phyloP scores from a whole-genome alignment of 2,797 vertebrate genomes.

The Etheostoma nigrum region DNA sequence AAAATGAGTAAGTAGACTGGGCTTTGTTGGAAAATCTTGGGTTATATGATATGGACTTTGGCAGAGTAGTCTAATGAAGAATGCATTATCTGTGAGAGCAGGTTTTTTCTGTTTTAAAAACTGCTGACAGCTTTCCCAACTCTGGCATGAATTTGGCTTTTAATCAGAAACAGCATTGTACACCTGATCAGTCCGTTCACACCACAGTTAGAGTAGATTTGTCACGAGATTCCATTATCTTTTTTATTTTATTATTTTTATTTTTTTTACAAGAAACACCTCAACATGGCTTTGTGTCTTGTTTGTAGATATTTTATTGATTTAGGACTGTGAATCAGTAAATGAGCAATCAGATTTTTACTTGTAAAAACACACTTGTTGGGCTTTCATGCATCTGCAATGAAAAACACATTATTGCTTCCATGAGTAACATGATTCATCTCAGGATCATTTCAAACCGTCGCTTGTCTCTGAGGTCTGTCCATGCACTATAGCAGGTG shows the following conservation, averaged over 20 bases:
- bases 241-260: background rate
- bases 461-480: constrained; percentile 63
- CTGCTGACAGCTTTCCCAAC: constrained; percentile 49
- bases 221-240: constrained; percentile 58
- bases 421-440: constrained; percentile 62
- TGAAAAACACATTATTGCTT: constrained; percentile 33
- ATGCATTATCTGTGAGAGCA: constrained; percentile 54
- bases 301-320: background rate
- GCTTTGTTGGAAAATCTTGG: constrained; percentile 71
- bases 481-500: constrained; percentile 72
- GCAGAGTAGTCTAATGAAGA: constrained; percentile 64
- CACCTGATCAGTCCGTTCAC: constrained; percentile 41
- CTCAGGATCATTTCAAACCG: constrained; percentile 54
- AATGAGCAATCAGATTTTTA: constrained; percentile 5
- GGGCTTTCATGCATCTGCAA: constrained; percentile 8
- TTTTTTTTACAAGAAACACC: background rate
- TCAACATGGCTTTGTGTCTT: background rate
- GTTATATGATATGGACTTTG: constrained; percentile 73
- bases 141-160: constrained; percentile 67
- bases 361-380: background rate
- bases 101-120: constrained; percentile 47
- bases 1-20: constrained; percentile 28
- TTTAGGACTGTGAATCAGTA: background rate
- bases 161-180: constrained; percentile 66
- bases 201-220: constrained; percentile 1